These are phyloP conservation scores for Rhaphigaster nebulosa DNA, from an alignment of 2,888 invertebrate species.

Conservation along the genomic window DNA sequence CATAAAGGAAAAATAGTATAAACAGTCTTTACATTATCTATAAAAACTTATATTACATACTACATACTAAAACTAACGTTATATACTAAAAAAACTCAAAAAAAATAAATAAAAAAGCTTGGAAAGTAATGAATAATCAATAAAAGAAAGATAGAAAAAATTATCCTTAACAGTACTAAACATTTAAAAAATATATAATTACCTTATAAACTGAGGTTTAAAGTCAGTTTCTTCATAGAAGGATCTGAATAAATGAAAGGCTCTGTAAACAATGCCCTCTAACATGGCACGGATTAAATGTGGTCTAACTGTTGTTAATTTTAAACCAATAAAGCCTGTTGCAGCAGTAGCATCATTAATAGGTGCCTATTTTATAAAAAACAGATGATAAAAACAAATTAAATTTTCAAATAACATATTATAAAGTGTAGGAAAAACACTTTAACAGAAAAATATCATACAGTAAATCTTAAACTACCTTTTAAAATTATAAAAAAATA, in stretches of 20 bases:
- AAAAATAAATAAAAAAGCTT: no score
- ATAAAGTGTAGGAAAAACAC: not conserved
- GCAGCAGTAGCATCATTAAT: slow-evolving; percentile 89
- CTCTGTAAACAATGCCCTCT: slow-evolving; percentile 87
- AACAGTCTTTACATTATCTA: no score
- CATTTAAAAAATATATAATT: slow-evolving; percentile 58
- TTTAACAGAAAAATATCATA: not conserved
- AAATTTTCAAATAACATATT: not conserved
- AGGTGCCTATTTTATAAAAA: slow-evolving; percentile 78
- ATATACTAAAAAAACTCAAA: no score
- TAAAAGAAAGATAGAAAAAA: no score
- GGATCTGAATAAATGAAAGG: slow-evolving; percentile 82
- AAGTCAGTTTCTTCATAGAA: slow-evolving; percentile 79
- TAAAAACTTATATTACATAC: no score
- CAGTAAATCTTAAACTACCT: not conserved
- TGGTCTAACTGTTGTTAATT: slow-evolving; percentile 80
- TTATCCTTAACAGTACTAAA: not conserved
- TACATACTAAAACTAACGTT: no score
- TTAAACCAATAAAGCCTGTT: slow-evolving; percentile 84
- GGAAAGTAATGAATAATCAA: no score
- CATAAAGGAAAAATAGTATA: no score
- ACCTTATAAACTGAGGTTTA: slow-evolving; percentile 76
- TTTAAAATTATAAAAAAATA: not conserved
- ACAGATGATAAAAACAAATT: not conserved
- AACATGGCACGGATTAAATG: slow-evolving; percentile 87